These are phyloP conservation scores for Cettia cetti DNA, from an alignment of 2,113 vertebrate species.

Conservation along the genomic window DNA sequence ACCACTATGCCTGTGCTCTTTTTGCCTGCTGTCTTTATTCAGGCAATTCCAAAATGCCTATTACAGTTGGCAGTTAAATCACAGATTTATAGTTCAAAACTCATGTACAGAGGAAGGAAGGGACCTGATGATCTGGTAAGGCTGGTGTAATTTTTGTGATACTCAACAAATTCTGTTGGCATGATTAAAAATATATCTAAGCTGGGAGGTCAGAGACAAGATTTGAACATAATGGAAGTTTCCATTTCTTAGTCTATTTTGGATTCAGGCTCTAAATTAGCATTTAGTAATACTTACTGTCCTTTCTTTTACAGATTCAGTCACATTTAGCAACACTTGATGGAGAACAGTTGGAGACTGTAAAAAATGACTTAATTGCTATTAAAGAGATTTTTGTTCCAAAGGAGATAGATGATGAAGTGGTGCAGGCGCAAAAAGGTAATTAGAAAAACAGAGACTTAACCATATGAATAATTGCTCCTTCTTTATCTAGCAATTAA, in stretches of 20 bases:
- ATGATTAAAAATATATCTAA: not conserved
- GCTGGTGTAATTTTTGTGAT: not conserved
- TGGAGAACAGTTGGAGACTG: slow-evolving; percentile 80
- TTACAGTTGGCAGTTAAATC: not conserved
- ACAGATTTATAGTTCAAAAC: not conserved
- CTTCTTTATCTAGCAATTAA: not conserved
- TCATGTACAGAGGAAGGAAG: not conserved
- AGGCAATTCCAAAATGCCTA: not conserved
- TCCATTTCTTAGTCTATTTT: not conserved
- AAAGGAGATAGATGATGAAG: slow-evolving; percentile 75
- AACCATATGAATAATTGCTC: not conserved
- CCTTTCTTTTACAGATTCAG: slow-evolving; percentile 82
- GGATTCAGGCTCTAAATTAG: not conserved
- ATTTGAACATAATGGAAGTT: not conserved
- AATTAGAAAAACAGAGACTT: slow-evolving; percentile 63
- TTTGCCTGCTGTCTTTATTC: not conserved
- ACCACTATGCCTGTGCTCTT: not conserved
- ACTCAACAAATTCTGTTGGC: not conserved
- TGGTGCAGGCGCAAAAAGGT: slow-evolving; percentile 78
- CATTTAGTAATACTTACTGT: not conserved
- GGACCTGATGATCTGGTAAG: not conserved
- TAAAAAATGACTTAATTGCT: slow-evolving; percentile 87
- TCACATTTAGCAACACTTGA: slow-evolving; percentile 81
- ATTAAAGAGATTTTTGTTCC: slow-evolving; percentile 90
- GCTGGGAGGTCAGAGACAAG: not conserved